Conservation (phyloP, 2,113 vertebrate genomes). For the Aptenodytes patagonicus region DNA sequence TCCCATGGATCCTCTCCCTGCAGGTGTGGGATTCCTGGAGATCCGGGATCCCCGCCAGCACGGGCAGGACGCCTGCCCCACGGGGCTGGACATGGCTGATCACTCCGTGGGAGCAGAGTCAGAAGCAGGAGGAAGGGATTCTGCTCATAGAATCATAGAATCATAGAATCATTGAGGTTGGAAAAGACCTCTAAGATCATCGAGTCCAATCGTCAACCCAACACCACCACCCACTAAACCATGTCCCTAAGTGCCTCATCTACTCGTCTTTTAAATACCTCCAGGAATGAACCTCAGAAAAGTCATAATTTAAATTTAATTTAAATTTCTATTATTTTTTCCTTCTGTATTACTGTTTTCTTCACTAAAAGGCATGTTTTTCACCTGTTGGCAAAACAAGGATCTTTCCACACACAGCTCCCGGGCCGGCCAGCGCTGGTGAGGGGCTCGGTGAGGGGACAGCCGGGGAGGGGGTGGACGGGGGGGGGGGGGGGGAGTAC, state of each 20-base stretch:
- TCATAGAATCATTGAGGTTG: too few relatives aligned
- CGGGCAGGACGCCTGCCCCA: neutral
- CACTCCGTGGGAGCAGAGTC: neutral
- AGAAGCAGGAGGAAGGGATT: neutral
- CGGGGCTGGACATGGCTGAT: too few relatives aligned
- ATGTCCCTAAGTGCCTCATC: too few relatives aligned
- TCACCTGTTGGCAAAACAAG: neutral
- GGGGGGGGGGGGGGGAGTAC: neutral
- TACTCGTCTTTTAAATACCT: too few relatives aligned
- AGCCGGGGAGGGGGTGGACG: neutral
- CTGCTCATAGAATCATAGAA: neutral
- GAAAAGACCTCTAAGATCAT: too few relatives aligned
- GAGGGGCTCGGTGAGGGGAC: rapidly evolving
- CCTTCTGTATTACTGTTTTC: neutral
- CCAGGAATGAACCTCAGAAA: neutral
- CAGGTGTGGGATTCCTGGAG: neutral
- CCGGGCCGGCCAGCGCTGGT: rapidly evolving
- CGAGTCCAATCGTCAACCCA: too few relatives aligned
- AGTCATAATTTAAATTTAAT: neutral
- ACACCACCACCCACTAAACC: too few relatives aligned
- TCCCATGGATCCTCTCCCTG: too few relatives aligned
- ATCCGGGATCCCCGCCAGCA: rapidly evolving
- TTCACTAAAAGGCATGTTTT: neutral
- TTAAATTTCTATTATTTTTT: neutral
- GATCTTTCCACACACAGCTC: rapidly evolving